These are phyloP conservation scores for Coluber constrictor DNA, from an alignment of 2,797 vertebrate species.

Conservation along the genomic window DNA sequence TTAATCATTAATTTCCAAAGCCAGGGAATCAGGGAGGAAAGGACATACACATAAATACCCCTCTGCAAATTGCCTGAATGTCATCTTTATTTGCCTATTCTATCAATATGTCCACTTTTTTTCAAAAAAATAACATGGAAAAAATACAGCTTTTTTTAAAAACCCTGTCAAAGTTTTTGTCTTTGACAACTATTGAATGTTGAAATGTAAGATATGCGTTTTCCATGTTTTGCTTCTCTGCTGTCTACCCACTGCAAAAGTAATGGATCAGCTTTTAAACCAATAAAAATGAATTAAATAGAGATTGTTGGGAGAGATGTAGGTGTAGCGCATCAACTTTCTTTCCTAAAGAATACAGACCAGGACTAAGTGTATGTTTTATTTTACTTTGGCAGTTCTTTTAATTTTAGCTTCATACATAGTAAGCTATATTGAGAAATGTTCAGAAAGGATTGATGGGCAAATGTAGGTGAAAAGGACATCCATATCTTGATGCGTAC, in stretches of 20 bases:
- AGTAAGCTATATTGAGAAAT: constrained; percentile 23
- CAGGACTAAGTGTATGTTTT: background rate
- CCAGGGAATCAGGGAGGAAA: background rate
- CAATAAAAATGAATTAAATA: constrained; percentile 28
- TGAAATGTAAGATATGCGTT: constrained; percentile 7
- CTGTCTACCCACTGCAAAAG: constrained; percentile 38
- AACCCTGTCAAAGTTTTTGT: constrained; percentile 21
- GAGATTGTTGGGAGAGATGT: constrained; percentile 17
- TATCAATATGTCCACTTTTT: constrained; percentile 1
- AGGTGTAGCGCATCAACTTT: constrained; percentile 28
- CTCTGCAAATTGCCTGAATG: background rate
- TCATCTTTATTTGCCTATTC: background rate
- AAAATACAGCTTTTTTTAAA: constrained; percentile 39
- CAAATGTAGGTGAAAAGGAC: background rate
- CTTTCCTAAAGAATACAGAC: constrained; percentile 11
- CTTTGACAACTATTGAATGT: constrained; percentile 43
- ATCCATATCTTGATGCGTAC: background rate
- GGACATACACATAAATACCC: background rate
- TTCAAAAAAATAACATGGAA: constrained; percentile 7
- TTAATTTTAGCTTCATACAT: background rate
- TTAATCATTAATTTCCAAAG: background rate
- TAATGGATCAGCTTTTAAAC: constrained; percentile 16
- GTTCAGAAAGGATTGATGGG: background rate
- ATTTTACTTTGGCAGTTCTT: constrained; percentile 22
- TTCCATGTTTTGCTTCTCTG: constrained; percentile 23